phyloP scores from a whole-genome alignment of 1,140 invertebrate species.

The Aradophagus sp. region DNA sequence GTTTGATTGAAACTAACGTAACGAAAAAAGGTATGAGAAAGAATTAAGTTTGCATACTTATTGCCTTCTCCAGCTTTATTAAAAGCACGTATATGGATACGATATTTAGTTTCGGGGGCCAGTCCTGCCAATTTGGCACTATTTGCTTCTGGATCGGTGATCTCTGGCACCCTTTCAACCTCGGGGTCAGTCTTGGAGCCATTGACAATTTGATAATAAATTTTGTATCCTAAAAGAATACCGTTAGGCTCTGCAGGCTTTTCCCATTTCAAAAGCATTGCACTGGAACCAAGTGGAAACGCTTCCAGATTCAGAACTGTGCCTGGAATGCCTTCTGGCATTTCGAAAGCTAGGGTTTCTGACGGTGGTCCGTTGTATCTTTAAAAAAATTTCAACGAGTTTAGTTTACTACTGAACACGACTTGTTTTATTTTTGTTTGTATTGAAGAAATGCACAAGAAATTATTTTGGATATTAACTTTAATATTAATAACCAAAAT shows the following conservation, averaged over 20 bases:
- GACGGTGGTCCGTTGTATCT: conserved; percentile 91
- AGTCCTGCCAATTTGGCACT: conserved; percentile 89
- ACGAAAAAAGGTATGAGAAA: no score
- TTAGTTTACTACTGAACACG: no score
- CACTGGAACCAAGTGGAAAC: conserved; percentile 90
- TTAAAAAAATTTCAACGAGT: no score
- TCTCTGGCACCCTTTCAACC: conserved; percentile 83
- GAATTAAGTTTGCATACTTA: no score
- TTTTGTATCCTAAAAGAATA: conserved; percentile 91
- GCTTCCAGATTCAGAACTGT: conserved; percentile 89
- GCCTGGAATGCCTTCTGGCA: conserved; percentile 94
- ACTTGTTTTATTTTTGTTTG: no score
- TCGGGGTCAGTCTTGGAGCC: conserved; percentile 81
- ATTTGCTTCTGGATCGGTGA: conserved; percentile 84
- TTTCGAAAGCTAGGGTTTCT: conserved; percentile 87
- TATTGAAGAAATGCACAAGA: no score
- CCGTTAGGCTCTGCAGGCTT: conserved; percentile 95
- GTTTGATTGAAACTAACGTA: no score
- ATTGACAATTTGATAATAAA: conserved; percentile 90
- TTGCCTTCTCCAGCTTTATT: conserved; percentile 90
- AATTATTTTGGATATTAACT: no score
- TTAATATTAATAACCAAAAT: no score
- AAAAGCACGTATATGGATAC: conserved; percentile 87
- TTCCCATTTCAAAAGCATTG: conserved; percentile 92
- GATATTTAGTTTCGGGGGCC: conserved; percentile 90